phyloP scores from a whole-genome alignment of 2,888 invertebrate species.

The Eupithecia centaureata region DNA sequence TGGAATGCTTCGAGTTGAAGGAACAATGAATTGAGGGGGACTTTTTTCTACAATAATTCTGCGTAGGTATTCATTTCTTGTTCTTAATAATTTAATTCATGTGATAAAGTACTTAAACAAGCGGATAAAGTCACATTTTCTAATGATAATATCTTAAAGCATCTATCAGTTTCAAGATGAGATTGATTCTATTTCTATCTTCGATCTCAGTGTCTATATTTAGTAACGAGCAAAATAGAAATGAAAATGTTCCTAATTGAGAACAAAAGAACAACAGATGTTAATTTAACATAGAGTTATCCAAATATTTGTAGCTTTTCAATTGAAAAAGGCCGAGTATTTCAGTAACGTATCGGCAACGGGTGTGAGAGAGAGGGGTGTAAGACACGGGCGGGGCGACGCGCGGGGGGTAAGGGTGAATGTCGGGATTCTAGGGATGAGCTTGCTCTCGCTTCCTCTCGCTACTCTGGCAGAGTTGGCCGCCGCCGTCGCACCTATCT shows the following conservation, averaged over 20 bases:
- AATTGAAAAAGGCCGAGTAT: slow-evolving; percentile 57
- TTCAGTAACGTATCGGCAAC: slow-evolving; percentile 68
- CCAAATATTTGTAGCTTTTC: slow-evolving; percentile 46
- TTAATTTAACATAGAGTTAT: slow-evolving; percentile 36
- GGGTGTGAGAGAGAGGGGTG: slow-evolving; percentile 79
- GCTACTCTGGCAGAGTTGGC: slow-evolving; percentile 79
- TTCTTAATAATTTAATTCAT: neutral
- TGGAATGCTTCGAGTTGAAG: slow-evolving; percentile 33
- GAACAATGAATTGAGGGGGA: slow-evolving; percentile 43
- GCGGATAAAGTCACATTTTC: neutral
- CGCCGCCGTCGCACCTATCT: slow-evolving; percentile 74
- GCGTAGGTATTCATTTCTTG: slow-evolving; percentile 5
- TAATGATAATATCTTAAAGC: neutral
- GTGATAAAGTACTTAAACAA: neutral
- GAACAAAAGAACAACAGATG: slow-evolving; percentile 37
- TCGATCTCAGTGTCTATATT: no score
- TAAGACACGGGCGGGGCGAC: slow-evolving; percentile 71
- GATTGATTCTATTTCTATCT: no score
- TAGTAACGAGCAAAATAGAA: neutral
- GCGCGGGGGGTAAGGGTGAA: slow-evolving; percentile 67
- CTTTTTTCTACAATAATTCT: slow-evolving; percentile 34
- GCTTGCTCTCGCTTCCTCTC: slow-evolving; percentile 81
- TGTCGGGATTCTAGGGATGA: slow-evolving; percentile 84
- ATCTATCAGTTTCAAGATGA: neutral
- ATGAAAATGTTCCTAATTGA: slow-evolving; percentile 15